Percentiles rank a stretch among this genome's conserved stretches.
phyloP scores from a whole-genome alignment of 2,113 vertebrate species.

The Ranitomeya imitator region DNA sequence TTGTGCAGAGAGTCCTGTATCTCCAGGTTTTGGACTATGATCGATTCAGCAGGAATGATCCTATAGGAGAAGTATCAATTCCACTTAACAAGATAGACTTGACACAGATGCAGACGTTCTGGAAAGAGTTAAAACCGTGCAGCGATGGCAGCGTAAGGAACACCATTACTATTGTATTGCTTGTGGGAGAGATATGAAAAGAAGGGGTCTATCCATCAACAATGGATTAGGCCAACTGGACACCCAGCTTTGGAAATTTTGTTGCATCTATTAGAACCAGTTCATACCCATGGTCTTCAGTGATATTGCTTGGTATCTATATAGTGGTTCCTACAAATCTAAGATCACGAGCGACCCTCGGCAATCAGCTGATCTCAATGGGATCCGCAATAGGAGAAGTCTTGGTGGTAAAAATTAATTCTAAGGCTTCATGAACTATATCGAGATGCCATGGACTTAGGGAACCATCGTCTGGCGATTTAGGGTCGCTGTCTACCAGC shows the following conservation, averaged over 20 bases:
- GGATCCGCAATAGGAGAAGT: too few species aligned
- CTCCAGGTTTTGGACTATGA: conserved; percentile 94
- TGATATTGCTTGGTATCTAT: not conserved
- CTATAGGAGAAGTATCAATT: conserved; percentile 96
- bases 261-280: not conserved
- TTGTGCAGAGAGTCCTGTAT: conserved; percentile 94
- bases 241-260: not conserved
- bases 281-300: not conserved
- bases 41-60: conserved; percentile 97
- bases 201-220: not conserved
- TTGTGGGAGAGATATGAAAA: not conserved
- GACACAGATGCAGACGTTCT: conserved; percentile 97
- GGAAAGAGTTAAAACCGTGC: conserved; percentile 98
- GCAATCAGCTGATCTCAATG: too few species aligned
- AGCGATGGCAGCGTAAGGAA: conserved; percentile 96
- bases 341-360: not conserved
- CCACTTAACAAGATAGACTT: conserved; percentile 97
- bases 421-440: too few species aligned
- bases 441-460: too few species aligned
- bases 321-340: not conserved
- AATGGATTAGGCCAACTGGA: not conserved
- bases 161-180: not conserved
- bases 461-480: too few species aligned
- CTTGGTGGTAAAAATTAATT: too few species aligned
- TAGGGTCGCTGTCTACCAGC: too few species aligned